These are phyloP conservation scores for Danionella dracula DNA, from an alignment of 2,797 vertebrate species.

Conservation along the genomic window DNA sequence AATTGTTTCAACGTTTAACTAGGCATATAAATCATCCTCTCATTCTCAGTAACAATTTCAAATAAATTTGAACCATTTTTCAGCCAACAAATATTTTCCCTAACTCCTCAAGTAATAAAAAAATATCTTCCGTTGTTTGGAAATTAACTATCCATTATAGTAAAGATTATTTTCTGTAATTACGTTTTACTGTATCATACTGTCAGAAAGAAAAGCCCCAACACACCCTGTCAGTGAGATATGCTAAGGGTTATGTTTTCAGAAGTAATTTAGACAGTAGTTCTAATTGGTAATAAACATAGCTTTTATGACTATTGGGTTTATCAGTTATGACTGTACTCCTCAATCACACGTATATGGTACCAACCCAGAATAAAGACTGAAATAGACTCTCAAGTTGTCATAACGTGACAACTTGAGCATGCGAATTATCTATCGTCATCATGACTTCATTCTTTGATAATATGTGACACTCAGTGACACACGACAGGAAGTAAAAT, in stretches of 20 bases:
- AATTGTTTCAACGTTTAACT: too few relatives aligned
- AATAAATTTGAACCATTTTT: too few relatives aligned
- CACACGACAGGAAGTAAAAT: not conserved
- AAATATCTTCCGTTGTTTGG: too few relatives aligned
- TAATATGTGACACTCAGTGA: not conserved
- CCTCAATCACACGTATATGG: not conserved
- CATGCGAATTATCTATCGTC: not conserved
- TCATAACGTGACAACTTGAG: too few relatives aligned
- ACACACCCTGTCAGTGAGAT: not conserved
- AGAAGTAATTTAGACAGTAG: not conserved
- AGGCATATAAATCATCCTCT: too few relatives aligned
- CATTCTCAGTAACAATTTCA: too few relatives aligned
- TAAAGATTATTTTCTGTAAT: not conserved
- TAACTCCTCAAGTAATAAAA: too few relatives aligned
- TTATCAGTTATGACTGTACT: not conserved
- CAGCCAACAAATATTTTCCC: too few relatives aligned
- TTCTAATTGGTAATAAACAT: not conserved
- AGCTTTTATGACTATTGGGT: not conserved
- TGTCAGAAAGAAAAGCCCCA: not conserved
- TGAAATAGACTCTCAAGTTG: too few relatives aligned
- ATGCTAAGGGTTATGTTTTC: not conserved
- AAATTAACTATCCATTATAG: too few relatives aligned
- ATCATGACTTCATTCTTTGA: not conserved
- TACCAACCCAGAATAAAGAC: not conserved
- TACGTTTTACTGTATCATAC: not conserved